These are phyloP conservation scores for Lepidurus packardi DNA, from an alignment of 1,140 invertebrate genomes.

Conservation along the genomic window DNA sequence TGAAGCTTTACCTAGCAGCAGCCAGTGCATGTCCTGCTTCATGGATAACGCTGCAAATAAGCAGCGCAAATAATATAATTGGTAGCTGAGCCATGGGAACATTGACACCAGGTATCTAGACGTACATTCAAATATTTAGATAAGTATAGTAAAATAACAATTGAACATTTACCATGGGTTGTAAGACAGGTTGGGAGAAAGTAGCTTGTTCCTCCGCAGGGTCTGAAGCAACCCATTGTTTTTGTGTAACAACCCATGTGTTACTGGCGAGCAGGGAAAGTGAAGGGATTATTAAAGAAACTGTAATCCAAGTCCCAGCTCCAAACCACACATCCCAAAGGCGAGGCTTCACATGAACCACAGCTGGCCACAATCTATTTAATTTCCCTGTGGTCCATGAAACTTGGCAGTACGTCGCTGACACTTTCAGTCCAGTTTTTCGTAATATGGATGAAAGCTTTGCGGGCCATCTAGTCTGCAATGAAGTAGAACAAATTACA, in stretches of 20 bases:
- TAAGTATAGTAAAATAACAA: not conserved
- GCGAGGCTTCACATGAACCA: not conserved
- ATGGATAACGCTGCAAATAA: conserved; percentile 3
- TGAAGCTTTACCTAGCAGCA: not conserved
- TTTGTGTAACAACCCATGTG: not conserved
- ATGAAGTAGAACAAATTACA: no score
- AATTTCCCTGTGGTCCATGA: not conserved
- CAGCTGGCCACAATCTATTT: conserved; percentile 4
- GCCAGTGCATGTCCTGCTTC: conserved; percentile 4
- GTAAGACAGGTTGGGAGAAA: not conserved
- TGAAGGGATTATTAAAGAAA: conserved; percentile 7
- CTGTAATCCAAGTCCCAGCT: not conserved
- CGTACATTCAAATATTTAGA: not conserved
- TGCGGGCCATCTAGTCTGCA: not conserved
- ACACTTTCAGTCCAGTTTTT: not conserved
- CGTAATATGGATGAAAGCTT: not conserved
- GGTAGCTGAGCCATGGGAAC: not conserved
- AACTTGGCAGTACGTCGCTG: not conserved
- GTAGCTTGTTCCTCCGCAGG: not conserved
- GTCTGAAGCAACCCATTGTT: not conserved
- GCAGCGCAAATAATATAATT: not conserved
- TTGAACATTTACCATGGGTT: not conserved
- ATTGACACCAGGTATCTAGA: not conserved
- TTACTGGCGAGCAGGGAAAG: not conserved
- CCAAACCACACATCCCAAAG: not conserved